Evolutionary conservation across 2,888 invertebrate genomes (phyloP), one percentile per base, ranked within the genome.

Genomic region (Sphaeridia pumilis): DNA sequence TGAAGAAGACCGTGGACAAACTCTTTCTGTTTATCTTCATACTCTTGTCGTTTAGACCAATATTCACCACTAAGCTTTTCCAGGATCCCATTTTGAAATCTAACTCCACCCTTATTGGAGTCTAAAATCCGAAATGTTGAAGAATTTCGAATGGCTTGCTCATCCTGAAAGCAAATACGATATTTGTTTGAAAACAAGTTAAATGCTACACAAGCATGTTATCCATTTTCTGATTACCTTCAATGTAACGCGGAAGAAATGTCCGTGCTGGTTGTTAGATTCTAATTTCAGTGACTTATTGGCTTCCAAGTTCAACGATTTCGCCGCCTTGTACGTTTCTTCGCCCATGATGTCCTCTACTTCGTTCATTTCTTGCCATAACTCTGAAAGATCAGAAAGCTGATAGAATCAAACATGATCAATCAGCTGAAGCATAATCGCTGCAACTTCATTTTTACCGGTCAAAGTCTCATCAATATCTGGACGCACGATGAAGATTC

Each of bases 401-500:
- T n/a, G n/a, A n/a, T n/a, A n/a, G n/a, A n/a, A n/a, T n/a, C n/a
- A n/a, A n/a, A n/a, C n/a, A n/a, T n/a, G n/a, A n/a, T n/a, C n/a
- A n/a, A n/a, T n/a, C n/a, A n/a, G n/a, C n/a, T n/a, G n/a, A n/a
- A n/a, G n/a, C n/a, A n/a, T n/a, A n/a, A n/a, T n/a, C n/a, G n/a
- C n/a, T n/a, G n/a, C n/a, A n/a, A n/a, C n/a, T n/a, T n/a, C n/a
- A n/a, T n/a, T n/a, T n/a, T n/a, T 67, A 81, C 81, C 77, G 71
- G 81, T 76, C 2, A 97, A 75, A 46, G 83, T 79, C 27, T 86
- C 84, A 69, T 93, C 87, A 69, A 92, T 92, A 31, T 84, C 83
- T 0, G 90, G 76, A 67, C 84, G 86, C 2, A 97, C 83, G 48
- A 93, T 74, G 71, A 80, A 95, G 67, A 94, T 92, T 34, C 89